Percentiles rank a stretch among this genome's conserved stretches.
Evolutionary conservation across 2,888 invertebrate genomes (phyloP).

Genomic region (Oxycera nigricornis): DNA sequence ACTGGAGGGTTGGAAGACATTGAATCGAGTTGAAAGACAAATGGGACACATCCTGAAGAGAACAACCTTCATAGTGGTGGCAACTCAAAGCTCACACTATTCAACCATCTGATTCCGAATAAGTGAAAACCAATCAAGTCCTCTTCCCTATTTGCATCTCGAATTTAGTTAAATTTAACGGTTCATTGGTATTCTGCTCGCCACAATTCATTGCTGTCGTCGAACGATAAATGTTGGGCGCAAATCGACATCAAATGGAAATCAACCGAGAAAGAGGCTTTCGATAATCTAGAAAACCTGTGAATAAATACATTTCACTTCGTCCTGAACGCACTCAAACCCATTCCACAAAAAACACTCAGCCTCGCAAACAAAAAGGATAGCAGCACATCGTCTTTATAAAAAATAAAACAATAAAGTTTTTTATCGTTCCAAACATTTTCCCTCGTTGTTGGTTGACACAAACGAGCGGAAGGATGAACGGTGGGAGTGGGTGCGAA

Average conservation of each 20-base stretch:
- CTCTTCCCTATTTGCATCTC: no score
- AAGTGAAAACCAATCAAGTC: no score
- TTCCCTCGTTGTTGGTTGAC: background rate
- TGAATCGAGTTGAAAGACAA: no score
- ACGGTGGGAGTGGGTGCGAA: background rate
- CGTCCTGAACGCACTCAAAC: background rate
- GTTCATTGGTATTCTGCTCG: background rate
- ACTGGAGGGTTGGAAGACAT: no score
- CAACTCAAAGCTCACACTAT: no score
- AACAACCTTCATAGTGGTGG: no score
- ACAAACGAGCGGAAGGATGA: background rate
- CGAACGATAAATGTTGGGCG: background rate
- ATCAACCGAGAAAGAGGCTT: no score
- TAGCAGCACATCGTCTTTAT: background rate
- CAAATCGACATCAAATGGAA: no score
- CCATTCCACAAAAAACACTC: background rate
- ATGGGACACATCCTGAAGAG: no score
- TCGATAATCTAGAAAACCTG: no score
- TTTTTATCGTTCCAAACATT: background rate
- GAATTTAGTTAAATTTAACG: no score
- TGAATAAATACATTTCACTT: background rate
- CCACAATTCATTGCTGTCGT: background rate
- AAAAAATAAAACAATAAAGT: background rate
- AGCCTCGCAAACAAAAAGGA: background rate
- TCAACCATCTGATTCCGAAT: no score